These are phyloP conservation scores for Amitus sp. DNA, from an alignment of 2,888 invertebrate species.

Conservation along the genomic window DNA sequence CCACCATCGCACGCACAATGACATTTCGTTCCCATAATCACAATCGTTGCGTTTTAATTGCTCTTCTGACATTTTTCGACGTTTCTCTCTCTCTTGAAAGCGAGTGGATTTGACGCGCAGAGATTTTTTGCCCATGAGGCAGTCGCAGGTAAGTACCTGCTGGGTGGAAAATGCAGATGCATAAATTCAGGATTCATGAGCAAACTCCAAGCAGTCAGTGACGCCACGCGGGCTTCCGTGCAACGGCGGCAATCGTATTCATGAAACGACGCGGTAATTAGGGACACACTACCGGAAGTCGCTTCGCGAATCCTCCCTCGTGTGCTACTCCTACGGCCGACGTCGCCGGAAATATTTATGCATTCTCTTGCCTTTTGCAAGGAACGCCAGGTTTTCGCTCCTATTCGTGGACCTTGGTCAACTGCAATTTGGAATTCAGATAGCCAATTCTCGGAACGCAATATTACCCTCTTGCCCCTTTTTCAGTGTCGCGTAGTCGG, in stretches of 20 bases:
- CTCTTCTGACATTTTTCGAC: neutral
- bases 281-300: conserved; percentile 65
- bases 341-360: conserved; percentile 65
- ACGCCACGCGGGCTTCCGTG: conserved; percentile 66
- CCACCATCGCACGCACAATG: neutral
- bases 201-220: conserved; percentile 64
- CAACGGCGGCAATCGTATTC: conserved; percentile 64
- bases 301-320: conserved; percentile 62
- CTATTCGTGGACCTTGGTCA: conserved; percentile 40
- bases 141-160: conserved; percentile 49
- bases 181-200: conserved; percentile 66
- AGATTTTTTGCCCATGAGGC: conserved; percentile 41
- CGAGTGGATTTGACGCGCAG: conserved; percentile 7
- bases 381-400: conserved; percentile 55
- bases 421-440: too few relatives aligned
- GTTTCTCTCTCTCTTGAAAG: neutral
- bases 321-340: conserved; percentile 45
- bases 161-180: conserved; percentile 64
- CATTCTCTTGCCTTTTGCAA: conserved; percentile 61
- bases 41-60: neutral
- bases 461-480: too few relatives aligned
- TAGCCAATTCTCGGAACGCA: too few relatives aligned
- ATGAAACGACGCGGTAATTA: conserved; percentile 67
- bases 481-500: too few relatives aligned
- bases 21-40: neutral